Base-by-base conservation (phyloP, 2,888 invertebrate species). In the Chaetoderma sp. region DNA sequence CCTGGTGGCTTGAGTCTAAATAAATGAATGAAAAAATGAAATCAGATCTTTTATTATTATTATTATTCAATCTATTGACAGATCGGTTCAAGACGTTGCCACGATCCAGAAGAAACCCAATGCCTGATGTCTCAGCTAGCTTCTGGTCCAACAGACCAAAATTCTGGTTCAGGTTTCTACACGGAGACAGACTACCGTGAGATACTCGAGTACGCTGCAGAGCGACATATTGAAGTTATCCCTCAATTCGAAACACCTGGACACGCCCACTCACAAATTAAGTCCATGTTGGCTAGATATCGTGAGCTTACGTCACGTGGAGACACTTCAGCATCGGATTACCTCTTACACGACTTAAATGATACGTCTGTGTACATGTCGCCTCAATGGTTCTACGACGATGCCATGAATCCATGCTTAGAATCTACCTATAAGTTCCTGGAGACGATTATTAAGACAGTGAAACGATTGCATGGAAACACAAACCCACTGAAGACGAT, bases 211-310 rank as follows among this genome's bases (percentile, higher is more conserved):
- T 74, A 71, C 56, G 80, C 80, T 10, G 52, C 60, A 8, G 62
- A 66, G 0, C 74, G 76, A 10, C 74, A 79, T 65, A 78, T 81
- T 45, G 71, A 75, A 59, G 75, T 83, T 21, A 79, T 83, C 60
- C 82, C 83, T 5, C 82, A 83, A 71, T 72, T 83, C 39, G 82
- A 83, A 64, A 74, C 74, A 68, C 81, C 80, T 0, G 79, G 81
- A n/a, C 81, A 82, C 61, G 66, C 77, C 6, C 71, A 59, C 23
- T 67, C 70, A 6, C 69, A 70, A 2, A 58, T 72, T 4, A 60
- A 65, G n/a, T 54, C 65, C 21, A 65, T 61, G 61, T 21, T 32
- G 28, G 33, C 33, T 8, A 33, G 65, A 33, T 45, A 60, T 30
- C 18, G 32, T 18, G 30, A 44, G 27, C 25, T 56, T n/a, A 10